A percentile compares a stretch with the other conserved stretches of the same genome.
Conservation (phyloP, 2,797 vertebrate genomes). For the Micromesistius poutassou region DNA sequence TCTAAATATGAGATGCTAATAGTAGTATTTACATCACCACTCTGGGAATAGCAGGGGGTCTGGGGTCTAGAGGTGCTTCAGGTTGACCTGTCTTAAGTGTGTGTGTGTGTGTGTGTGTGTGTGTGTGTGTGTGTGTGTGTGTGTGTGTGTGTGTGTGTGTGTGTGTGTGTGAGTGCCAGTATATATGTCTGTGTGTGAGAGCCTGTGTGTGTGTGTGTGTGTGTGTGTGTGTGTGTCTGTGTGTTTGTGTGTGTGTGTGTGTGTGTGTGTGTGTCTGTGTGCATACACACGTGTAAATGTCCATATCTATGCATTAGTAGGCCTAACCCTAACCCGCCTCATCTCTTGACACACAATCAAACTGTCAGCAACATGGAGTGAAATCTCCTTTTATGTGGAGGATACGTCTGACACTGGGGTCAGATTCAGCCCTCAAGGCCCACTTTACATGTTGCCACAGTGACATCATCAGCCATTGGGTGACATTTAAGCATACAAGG, state of each 20-base stretch:
- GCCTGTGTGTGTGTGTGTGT: conserved; percentile 4
- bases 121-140: conserved; percentile 14
- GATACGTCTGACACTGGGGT: conserved; percentile 45
- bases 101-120: conserved; percentile 19
- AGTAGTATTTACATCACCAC: conserved; percentile 70
- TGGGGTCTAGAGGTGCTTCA: conserved; percentile 65
- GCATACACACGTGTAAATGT: background rate
- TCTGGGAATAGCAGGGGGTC: conserved; percentile 72
- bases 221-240: background rate
- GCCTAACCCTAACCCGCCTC: background rate
- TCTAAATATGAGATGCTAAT: conserved; percentile 66
- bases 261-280: background rate
- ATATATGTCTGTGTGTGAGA: conserved; percentile 47
- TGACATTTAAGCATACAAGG: conserved; percentile 40
- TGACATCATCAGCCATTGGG: conserved; percentile 32
- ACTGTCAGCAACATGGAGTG: conserved; percentile 36
- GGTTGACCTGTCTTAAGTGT: conserved; percentile 54
- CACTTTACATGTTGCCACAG: conserved; percentile 46
- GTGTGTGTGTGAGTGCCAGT: conserved; percentile 25
- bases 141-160: conserved; percentile 12
- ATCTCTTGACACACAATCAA: conserved; percentile 31
- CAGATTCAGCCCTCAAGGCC: conserved; percentile 36
- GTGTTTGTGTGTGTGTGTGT: conserved; percentile 25
- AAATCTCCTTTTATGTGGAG: conserved; percentile 45
- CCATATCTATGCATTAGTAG: conserved; percentile 17